A percentile compares a stretch with the other conserved stretches of the same genome.
Conservation (phyloP, 2,797 vertebrate species). For the Parauchenoglanis punctatus region DNA sequence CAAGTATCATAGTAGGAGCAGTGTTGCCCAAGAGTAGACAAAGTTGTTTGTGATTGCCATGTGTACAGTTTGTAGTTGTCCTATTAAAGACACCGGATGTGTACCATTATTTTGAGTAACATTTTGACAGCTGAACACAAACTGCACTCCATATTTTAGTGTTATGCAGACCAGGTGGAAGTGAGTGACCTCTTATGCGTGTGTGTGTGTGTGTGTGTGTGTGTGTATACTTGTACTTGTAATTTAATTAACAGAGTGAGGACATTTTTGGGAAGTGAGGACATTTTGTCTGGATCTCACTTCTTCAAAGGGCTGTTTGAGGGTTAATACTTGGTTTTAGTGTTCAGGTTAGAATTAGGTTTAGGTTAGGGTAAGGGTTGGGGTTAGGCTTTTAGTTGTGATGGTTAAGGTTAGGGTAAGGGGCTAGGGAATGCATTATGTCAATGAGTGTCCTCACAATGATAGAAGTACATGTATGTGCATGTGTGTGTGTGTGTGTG, state of each 20-base stretch:
- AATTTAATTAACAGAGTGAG: too few relatives aligned
- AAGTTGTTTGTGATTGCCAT: neutral
- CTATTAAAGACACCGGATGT: neutral
- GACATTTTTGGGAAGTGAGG: too few relatives aligned
- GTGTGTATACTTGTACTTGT: neutral
- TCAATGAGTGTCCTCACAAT: too few relatives aligned
- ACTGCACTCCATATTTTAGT: neutral
- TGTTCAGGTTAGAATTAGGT: too few relatives aligned
- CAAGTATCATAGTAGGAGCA: neutral
- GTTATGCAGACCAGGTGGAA: conserved; percentile 11
- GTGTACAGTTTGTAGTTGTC: neutral
- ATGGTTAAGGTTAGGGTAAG: too few relatives aligned
- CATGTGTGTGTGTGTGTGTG: neutral
- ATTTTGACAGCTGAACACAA: neutral
- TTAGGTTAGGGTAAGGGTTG: too few relatives aligned
- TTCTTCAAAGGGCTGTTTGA: too few relatives aligned
- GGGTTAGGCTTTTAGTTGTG: too few relatives aligned
- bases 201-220: neutral
- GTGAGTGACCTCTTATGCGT: conserved; percentile 15
- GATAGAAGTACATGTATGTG: too few relatives aligned
- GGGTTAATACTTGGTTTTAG: too few relatives aligned
- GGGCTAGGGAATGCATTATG: too few relatives aligned
- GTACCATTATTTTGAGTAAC: neutral
- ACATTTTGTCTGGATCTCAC: too few relatives aligned
- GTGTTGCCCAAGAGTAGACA: conserved; percentile 3